Evolutionary conservation across 2,113 vertebrate genomes (phyloP).

Genomic region (Plecotus auritus): DNA sequence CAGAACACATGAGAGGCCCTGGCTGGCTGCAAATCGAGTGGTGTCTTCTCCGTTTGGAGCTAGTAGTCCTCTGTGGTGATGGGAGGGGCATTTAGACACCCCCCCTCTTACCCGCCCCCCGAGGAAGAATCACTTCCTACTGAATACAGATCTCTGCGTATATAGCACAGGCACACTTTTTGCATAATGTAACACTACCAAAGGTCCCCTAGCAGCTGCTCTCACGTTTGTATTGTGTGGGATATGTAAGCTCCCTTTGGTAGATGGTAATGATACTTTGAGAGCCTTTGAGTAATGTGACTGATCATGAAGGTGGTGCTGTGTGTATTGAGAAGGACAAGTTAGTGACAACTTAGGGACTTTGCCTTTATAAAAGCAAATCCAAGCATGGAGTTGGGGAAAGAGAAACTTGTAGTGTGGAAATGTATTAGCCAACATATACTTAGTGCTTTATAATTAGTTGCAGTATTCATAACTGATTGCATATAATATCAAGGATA

Average conservation of each 20-base stretch:
- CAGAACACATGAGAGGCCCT: not conserved
- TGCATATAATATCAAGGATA: not conserved
- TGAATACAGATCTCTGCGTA: not conserved
- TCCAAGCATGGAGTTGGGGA: not conserved
- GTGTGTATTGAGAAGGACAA: not conserved
- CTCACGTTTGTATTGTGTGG: not conserved
- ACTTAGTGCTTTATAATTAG: not conserved
- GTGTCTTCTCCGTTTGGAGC: not conserved
- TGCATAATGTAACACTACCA: not conserved
- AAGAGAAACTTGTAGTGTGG: not conserved
- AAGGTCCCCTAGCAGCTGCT: not conserved
- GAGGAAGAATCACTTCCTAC: conserved; percentile 23
- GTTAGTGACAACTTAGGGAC: not conserved
- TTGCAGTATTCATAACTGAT: not conserved
- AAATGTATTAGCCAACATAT: not conserved
- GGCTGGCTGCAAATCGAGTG: not conserved
- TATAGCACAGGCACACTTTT: not conserved
- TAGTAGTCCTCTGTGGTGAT: not conserved
- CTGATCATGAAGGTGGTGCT: not conserved
- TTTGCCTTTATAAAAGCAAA: conserved; percentile 26
- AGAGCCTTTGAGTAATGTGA: not conserved
- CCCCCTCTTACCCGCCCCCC: no score
- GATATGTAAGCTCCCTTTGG: not conserved
- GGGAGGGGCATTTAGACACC: not conserved
- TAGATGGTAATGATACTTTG: not conserved